These are phyloP conservation scores for Ahaetulla prasina DNA, from an alignment of 2,113 vertebrate species.

Conservation along the genomic window DNA sequence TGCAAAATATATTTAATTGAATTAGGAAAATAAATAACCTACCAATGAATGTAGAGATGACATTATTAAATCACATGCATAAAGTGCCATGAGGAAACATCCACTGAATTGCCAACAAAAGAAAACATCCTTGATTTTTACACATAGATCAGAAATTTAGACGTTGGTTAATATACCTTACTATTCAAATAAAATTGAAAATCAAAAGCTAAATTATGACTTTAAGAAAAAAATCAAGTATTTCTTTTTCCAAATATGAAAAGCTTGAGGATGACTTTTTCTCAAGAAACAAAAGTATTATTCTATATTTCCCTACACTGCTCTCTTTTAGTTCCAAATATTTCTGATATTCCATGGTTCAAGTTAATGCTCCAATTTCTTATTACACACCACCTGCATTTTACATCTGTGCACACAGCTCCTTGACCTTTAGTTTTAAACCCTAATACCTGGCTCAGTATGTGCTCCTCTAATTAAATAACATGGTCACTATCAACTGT, in stretches of 20 bases:
- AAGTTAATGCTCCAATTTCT: background rate
- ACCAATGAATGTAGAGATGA: background rate
- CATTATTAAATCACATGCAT: background rate
- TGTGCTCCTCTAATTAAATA: background rate
- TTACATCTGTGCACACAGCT: background rate
- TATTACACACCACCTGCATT: background rate
- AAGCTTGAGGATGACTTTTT: background rate
- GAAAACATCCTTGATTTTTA: background rate
- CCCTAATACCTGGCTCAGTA: background rate
- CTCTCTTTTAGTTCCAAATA: background rate
- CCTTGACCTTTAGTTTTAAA: background rate
- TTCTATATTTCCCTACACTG: background rate
- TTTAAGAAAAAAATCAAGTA: background rate
- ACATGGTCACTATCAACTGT: background rate
- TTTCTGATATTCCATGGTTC: background rate
- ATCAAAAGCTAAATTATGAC: background rate
- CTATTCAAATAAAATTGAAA: background rate
- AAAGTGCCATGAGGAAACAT: background rate
- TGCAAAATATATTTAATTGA: background rate
- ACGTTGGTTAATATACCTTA: background rate
- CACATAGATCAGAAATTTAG: background rate
- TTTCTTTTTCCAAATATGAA: background rate
- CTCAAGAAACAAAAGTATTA: background rate
- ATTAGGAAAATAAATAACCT: conserved; percentile 20
- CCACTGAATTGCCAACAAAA: background rate